Conservation (phyloP, 92 coral and sea anemone genomes). For the Palythoa grandiflora region DNA sequence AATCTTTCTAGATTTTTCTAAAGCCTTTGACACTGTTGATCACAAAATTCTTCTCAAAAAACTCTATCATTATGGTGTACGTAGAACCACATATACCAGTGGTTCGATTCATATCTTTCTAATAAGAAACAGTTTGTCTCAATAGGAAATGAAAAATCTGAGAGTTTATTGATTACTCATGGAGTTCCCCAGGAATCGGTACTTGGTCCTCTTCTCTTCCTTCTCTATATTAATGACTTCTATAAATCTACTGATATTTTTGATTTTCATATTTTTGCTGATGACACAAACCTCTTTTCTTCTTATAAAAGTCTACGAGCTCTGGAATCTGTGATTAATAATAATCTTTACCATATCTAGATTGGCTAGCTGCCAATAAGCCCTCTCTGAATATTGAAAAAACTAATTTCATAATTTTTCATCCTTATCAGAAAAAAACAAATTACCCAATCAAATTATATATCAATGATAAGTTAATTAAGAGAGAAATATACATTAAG, state of each 20-base stretch:
- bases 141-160: constrained; percentile 1
- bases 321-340: neutral
- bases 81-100: neutral
- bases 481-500: neutral
- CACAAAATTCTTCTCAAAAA: neutral
- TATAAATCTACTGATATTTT: neutral
- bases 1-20: too few species aligned
- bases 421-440: neutral
- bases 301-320: neutral
- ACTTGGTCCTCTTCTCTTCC: too few species aligned
- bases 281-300: neutral
- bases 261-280: neutral
- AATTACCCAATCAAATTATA: constrained; percentile 2
- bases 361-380: neutral
- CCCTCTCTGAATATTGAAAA: too few species aligned
- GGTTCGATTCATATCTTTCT: neutral
- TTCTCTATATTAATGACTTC: too few species aligned
- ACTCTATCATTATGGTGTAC: constrained; percentile 8
- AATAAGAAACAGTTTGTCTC: constrained; percentile 1
- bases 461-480: neutral
- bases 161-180: constrained; percentile 4
- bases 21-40: constrained; percentile 3
- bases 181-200: neutral
- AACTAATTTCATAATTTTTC: neutral
- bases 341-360: neutral